Percentiles rank a stretch among this genome's conserved stretches.
Evolutionary conservation across 1,140 invertebrate genomes (phyloP).

Genomic region (Frieseomelitta varia): DNA sequence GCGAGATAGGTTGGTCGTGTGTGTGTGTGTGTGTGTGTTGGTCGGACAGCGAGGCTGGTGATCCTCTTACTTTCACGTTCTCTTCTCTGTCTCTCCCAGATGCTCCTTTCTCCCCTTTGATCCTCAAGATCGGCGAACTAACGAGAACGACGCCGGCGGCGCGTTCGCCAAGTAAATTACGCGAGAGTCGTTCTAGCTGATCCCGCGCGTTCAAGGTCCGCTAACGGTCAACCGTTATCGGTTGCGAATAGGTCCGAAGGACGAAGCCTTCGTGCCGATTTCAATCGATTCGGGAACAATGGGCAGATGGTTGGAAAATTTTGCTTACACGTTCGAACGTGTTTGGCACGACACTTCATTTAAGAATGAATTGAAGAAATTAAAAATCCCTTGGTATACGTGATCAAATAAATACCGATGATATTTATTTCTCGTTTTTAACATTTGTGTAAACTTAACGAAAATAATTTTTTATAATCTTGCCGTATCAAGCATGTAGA

Average conservation of each 20-base stretch:
- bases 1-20: not conserved
- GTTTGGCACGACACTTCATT: too few species aligned
- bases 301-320: not conserved
- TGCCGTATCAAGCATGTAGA: too few species aligned
- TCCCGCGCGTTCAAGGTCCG: conserved; percentile 65
- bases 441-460: too few species aligned
- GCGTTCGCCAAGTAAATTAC: conserved; percentile 79
- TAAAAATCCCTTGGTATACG: too few species aligned
- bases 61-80: conserved; percentile 43
- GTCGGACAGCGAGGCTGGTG: not conserved
- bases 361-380: too few species aligned
- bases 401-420: too few species aligned
- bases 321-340: too few species aligned
- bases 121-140: conserved; percentile 62
- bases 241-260: conserved; percentile 35
- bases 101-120: conserved; percentile 52
- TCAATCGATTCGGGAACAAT: not conserved
- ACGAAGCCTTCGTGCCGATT: not conserved
- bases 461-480: too few species aligned
- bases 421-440: too few species aligned
- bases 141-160: conserved; percentile 73
- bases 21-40: not conserved
- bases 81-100: conserved; percentile 16
- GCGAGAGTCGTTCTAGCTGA: conserved; percentile 59
- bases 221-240: conserved; percentile 79